A percentile compares a stretch with the other conserved stretches of the same genome.
Conservation (phyloP, 2,888 invertebrate genomes). For the Ceratothoa steindachneri region DNA sequence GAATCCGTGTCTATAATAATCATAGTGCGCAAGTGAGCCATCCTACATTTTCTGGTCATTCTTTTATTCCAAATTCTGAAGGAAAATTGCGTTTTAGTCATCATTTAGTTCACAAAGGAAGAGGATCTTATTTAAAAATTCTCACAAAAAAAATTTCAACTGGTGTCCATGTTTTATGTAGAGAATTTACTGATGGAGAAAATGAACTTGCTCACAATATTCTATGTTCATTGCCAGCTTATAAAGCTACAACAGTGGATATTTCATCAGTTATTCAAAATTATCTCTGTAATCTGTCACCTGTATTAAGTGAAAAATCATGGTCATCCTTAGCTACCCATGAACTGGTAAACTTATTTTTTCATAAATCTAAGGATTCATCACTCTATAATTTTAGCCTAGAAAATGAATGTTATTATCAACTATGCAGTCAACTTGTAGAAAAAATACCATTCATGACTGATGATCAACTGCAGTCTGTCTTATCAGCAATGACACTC, state of each 20-base stretch:
- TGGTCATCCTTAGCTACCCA: constrained; percentile 21
- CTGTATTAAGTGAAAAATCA: background rate
- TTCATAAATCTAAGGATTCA: constrained; percentile 33
- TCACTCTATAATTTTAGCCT: constrained; percentile 20
- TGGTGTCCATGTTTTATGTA: background rate
- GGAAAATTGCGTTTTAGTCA: background rate
- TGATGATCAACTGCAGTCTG: constrained; percentile 30
- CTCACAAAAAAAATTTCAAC: background rate
- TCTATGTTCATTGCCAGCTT: constrained; percentile 41
- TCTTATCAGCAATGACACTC: constrained; percentile 33
- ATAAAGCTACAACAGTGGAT: constrained; percentile 34
- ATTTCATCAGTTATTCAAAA: background rate
- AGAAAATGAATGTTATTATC: constrained; percentile 25
- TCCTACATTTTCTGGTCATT: background rate
- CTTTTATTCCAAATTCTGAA: background rate
- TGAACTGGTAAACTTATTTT: constrained; percentile 33
- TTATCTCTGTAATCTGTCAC: background rate
- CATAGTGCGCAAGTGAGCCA: background rate
- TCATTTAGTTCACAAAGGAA: background rate
- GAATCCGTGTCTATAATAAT: background rate
- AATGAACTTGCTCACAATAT: constrained; percentile 47
- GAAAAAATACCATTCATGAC: constrained; percentile 20
- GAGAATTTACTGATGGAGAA: constrained; percentile 36
- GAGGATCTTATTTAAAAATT: background rate
- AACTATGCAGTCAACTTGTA: constrained; percentile 23